These are phyloP conservation scores for Drosophila eohydei DNA, from an alignment of 2,888 invertebrate species.

Conservation along the genomic window DNA sequence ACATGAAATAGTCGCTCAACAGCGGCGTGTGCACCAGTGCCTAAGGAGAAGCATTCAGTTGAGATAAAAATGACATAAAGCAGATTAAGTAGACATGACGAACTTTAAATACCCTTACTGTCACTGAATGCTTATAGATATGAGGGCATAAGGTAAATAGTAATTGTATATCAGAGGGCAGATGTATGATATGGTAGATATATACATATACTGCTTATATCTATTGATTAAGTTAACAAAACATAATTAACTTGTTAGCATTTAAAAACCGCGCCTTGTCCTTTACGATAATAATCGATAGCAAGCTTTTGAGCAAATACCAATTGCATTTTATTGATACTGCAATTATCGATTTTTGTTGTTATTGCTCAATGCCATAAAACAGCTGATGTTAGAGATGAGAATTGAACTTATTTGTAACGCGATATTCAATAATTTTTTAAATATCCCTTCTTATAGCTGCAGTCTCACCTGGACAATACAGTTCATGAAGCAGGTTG, in stretches of 20 bases:
- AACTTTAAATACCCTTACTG: not conserved
- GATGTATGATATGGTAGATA: not conserved
- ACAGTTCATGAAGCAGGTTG: constrained; percentile 99
- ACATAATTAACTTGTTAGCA: not conserved
- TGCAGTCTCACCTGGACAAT: constrained; percentile 90
- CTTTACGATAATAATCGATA: not conserved
- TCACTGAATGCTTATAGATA: not conserved
- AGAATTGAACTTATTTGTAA: not conserved
- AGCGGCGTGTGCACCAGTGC: constrained; percentile 97
- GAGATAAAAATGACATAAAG: not conserved
- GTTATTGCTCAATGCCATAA: not conserved
- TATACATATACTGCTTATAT: not conserved
- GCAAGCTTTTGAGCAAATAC: not conserved
- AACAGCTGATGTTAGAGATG: not conserved
- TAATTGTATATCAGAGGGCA: too few relatives aligned
- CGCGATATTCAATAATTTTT: not conserved
- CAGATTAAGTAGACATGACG: not conserved
- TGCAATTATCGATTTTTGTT: not conserved
- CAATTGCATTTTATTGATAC: not conserved
- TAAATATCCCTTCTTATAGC: not conserved
- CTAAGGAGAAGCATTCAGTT: constrained; percentile 82
- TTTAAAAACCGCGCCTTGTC: not conserved
- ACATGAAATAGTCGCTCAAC: constrained; percentile 96
- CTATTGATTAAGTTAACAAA: not conserved
- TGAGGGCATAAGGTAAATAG: not conserved